phyloP scores from a whole-genome alignment of 2,113 vertebrate species.

The Excalfactoria chinensis region DNA sequence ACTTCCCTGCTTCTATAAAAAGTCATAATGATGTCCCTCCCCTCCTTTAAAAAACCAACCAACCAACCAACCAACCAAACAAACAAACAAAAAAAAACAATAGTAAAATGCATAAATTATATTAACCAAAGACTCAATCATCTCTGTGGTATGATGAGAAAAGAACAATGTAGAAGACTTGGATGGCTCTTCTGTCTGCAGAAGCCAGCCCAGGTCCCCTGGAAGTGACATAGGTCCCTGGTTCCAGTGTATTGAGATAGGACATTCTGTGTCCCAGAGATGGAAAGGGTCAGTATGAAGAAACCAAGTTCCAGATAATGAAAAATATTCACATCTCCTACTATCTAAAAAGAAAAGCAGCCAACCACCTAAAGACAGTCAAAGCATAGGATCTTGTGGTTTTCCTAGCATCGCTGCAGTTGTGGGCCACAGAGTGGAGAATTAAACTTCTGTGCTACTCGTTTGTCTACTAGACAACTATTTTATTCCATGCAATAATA shows the following conservation, averaged over 20 bases:
- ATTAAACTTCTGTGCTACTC: background rate
- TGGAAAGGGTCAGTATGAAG: background rate
- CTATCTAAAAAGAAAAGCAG: background rate
- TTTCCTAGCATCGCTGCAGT: background rate
- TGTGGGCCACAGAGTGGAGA: background rate
- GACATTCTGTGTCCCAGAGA: background rate
- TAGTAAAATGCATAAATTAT: background rate
- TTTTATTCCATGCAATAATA: background rate
- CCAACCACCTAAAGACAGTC: background rate
- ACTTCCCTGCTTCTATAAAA: background rate
- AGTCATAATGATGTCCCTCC: background rate
- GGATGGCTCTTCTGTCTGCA: background rate
- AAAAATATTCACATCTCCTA: background rate
- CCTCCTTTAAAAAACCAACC: background rate
- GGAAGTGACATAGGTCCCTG: background rate
- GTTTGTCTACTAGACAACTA: background rate
- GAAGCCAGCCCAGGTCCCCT: rapidly evolving
- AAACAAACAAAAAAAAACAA: too few species aligned
- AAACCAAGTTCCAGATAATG: background rate
- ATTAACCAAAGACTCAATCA: background rate
- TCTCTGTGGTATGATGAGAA: background rate
- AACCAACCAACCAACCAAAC: too few species aligned
- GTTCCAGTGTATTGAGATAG: rapidly evolving
- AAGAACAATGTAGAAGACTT: background rate
- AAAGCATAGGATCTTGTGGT: background rate